Percentiles rank a stretch among this genome's conserved stretches.
Evolutionary conservation across 1,140 invertebrate species (phyloP).

Genomic region (Popillia japonica): DNA sequence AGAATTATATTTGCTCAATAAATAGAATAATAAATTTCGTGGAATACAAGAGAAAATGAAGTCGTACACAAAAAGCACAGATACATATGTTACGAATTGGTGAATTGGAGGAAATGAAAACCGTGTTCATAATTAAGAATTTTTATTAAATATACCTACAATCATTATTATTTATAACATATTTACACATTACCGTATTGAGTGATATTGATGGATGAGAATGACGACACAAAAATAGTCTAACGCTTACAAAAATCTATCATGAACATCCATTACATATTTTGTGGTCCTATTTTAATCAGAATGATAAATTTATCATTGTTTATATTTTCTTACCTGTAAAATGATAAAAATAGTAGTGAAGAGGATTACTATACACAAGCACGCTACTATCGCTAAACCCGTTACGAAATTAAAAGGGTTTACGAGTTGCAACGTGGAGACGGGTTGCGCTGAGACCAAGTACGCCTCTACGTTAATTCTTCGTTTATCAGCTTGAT

Average conservation of each 20-base stretch:
- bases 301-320: constrained; percentile 16
- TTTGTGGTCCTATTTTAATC: background rate
- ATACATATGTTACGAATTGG: too few species aligned
- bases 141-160: background rate
- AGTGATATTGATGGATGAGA: background rate
- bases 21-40: too few species aligned
- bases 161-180: background rate
- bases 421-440: constrained; percentile 61
- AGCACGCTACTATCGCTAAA: constrained; percentile 71
- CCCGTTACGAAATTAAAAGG: constrained; percentile 70
- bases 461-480: constrained; percentile 58
- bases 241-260: background rate
- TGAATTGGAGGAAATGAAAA: constrained; percentile 8
- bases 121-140: background rate
- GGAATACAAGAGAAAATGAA: too few species aligned
- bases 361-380: constrained; percentile 72
- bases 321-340: constrained; percentile 64
- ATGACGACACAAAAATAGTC: too few species aligned
- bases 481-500: constrained; percentile 59
- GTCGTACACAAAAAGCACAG: too few species aligned
- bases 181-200: background rate
- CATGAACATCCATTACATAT: background rate
- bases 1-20: too few species aligned
- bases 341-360: constrained; percentile 72
- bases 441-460: constrained; percentile 57